Evolutionary conservation across 2,888 invertebrate genomes (phyloP).

Genomic region (Nemoura dubitans): DNA sequence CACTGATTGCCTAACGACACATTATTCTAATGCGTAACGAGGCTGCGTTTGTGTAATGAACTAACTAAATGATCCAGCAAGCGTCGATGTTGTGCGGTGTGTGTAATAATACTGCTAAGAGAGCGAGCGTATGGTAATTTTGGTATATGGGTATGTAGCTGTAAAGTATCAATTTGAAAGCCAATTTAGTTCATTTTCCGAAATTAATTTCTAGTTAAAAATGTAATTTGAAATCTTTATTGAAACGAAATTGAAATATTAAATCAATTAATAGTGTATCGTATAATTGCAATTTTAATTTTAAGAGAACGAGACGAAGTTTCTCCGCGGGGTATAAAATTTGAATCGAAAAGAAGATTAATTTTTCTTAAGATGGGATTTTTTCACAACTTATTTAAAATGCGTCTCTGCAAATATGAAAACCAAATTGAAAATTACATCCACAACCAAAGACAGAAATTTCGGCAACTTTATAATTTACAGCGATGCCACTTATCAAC

Average conservation of each 20-base stretch:
- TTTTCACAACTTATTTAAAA: neutral
- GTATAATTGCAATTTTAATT: slow-evolving; percentile 23
- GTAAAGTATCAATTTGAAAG: slow-evolving; percentile 28
- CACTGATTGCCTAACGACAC: neutral
- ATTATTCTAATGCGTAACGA: neutral
- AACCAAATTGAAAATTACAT: neutral
- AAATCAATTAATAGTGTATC: slow-evolving; percentile 46
- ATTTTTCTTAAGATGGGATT: neutral
- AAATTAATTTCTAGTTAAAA: slow-evolving; percentile 40
- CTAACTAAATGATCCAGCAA: slow-evolving; percentile 22
- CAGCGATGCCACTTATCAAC: neutral
- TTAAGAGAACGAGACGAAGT: slow-evolving; percentile 23
- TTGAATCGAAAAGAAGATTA: slow-evolving; percentile 26
- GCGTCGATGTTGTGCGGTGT: neutral
- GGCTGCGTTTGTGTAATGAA: slow-evolving; percentile 12
- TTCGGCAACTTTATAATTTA: neutral
- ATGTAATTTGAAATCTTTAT: slow-evolving; percentile 50
- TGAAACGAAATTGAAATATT: slow-evolving; percentile 50
- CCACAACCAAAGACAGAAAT: neutral
- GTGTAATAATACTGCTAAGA: neutral
- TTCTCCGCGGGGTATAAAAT: slow-evolving; percentile 30
- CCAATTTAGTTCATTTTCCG: slow-evolving; percentile 28
- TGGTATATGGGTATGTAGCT: neutral
- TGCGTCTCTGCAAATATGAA: neutral
- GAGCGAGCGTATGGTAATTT: neutral